Evolutionary conservation across 2,113 vertebrate genomes (phyloP), one percentile per base, ranked within the genome.

Genomic region (Tachuris rubrigastra): DNA sequence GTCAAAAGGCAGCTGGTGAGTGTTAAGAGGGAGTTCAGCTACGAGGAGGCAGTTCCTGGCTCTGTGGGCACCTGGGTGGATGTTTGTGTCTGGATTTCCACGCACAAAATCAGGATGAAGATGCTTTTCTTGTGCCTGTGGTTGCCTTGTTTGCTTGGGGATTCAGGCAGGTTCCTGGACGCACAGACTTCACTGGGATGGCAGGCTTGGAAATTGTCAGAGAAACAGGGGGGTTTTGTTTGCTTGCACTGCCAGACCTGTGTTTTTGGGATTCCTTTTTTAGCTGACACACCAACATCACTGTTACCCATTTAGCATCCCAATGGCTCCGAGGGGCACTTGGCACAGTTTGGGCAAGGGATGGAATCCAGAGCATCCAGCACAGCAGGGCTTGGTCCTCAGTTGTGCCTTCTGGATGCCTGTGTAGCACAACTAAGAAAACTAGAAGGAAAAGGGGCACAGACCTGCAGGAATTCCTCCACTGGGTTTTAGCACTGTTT

Each of bases 41-140:
- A 65, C 44, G 7, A 15, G 49, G 73, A 23, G 49, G 59, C 84
- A 62, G 20, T 3, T 87, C 24, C 71, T 86, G 31, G 35, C 52
- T 73, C 53, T 1, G 0, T 1, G 24, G 44, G 33, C 47, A 59
- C 0, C 9, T 42, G 1, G 2, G 14, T 0, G 2, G 35, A 15
- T 76, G 71, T 93, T 31, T 67, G 13, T 59, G 23, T 59, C 41
- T 50, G 39, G 24, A 21, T 89, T 71, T 13, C 79, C 53, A 21
- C 2, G 3, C 55, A n/a, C 63, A 55, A 21, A 44, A n/a, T 42
- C 7, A n/a, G 24, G 20, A 7, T 47, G 75, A 50, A 39, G 74
- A 13, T 37, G 62, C n/a, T 78, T 72, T 85, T 16, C 33, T 25
- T 35, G 44, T 35, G 84, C 77, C 27, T 0, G 3, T 21, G 74